A percentile compares a stretch with the other conserved stretches of the same genome.
Conservation (phyloP, 2,113 vertebrate genomes). For the Ploceus nigricollis region DNA sequence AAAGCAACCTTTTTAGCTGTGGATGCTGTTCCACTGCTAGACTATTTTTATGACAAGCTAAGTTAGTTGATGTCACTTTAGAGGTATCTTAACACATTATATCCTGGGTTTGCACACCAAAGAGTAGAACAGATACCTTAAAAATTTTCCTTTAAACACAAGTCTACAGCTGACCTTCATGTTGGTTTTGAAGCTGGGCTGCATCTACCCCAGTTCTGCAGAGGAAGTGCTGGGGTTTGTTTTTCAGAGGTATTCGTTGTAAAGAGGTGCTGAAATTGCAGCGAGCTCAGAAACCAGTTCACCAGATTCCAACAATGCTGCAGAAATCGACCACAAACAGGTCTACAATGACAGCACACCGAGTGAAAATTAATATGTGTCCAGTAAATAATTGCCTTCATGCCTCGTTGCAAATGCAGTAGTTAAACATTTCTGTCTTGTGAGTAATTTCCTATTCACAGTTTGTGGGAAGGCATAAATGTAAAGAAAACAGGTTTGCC, state of each 20-base stretch:
- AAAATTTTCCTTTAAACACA: neutral
- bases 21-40: neutral
- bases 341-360: slow-evolving; percentile 29
- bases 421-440: slow-evolving; percentile 52
- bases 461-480: slow-evolving; percentile 49
- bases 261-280: neutral
- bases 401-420: slow-evolving; percentile 41
- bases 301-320: neutral
- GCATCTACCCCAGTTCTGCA: neutral
- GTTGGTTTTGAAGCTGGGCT: neutral
- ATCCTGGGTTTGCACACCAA: neutral
- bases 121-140: neutral
- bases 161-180: neutral
- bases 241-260: neutral
- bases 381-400: slow-evolving; percentile 19
- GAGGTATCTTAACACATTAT: neutral
- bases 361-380: slow-evolving; percentile 42
- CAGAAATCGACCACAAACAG: slow-evolving; percentile 16
- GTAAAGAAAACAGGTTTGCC: slow-evolving; percentile 49
- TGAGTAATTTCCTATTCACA: slow-evolving; percentile 39
- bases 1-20: neutral
- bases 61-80: neutral
- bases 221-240: neutral
- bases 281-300: neutral
- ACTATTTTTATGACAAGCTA: neutral